Percentiles rank a stretch among this genome's conserved stretches.
These are phyloP conservation scores for Acanthisitta chloris DNA, from an alignment of 2,113 vertebrate species.

Conservation along the genomic window DNA sequence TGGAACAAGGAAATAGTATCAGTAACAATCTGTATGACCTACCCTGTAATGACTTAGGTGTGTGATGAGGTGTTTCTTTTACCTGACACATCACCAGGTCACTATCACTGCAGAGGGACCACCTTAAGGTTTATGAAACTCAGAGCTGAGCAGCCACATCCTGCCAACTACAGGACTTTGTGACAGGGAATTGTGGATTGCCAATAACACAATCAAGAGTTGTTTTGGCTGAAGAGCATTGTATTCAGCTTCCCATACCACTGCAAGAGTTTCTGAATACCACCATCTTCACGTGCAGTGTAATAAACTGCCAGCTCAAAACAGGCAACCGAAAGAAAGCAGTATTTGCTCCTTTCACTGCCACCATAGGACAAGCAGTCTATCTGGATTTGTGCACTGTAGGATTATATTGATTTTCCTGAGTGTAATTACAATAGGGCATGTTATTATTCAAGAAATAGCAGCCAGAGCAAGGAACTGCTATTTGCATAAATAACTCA, in stretches of 20 bases:
- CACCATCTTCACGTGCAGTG: neutral
- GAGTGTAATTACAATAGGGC: neutral
- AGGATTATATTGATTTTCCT: neutral
- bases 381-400: neutral
- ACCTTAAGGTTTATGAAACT: neutral
- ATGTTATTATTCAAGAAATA: neutral
- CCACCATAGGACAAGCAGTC: neutral
- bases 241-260: fast-evolving
- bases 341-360: neutral
- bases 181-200: neutral
- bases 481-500: neutral
- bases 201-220: neutral
- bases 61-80: neutral
- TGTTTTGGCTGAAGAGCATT: neutral
- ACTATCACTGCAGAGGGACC: fast-evolving
- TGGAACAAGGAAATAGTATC: neutral
- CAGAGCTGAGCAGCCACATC: neutral
- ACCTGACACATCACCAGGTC: neutral
- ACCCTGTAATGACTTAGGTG: neutral
- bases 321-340: neutral
- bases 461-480: neutral
- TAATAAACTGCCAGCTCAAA: neutral
- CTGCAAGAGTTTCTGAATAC: neutral
- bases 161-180: neutral
- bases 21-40: neutral